phyloP scores from a whole-genome alignment of 1,140 invertebrate genomes.

The Cyrtorhinus lividipennis region DNA sequence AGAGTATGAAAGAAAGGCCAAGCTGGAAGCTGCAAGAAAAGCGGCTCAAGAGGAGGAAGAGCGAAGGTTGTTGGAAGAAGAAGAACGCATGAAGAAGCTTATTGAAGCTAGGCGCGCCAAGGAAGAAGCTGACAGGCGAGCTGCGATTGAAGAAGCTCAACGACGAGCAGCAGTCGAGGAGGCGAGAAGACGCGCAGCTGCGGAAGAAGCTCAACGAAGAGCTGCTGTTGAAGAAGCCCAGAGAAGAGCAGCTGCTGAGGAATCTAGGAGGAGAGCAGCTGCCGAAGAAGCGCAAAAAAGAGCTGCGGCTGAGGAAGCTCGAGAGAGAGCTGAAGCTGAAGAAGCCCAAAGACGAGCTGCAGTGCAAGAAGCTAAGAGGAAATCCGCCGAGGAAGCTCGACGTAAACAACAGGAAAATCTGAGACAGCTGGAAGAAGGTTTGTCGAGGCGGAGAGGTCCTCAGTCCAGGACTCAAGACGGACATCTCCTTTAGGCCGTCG shows the following conservation, averaged over 20 bases:
- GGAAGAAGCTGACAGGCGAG: conserved; percentile 2
- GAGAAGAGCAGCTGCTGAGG: conserved; percentile 1
- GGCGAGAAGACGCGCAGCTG: background rate
- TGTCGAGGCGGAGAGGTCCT: background rate
- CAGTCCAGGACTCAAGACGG: background rate
- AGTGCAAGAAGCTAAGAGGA: background rate
- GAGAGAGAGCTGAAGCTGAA: background rate
- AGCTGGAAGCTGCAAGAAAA: background rate
- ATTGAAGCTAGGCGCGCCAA: background rate
- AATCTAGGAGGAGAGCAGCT: background rate
- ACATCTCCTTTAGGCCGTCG: background rate
- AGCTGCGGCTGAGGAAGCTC: conserved; percentile 3
- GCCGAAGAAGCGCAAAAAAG: background rate
- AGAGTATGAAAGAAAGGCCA: background rate
- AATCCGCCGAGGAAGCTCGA: background rate
- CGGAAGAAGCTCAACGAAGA: background rate
- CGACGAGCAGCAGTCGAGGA: conserved; percentile 7
- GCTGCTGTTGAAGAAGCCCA: background rate
- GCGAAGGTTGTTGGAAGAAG: background rate
- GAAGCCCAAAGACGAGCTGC: conserved; percentile 1
- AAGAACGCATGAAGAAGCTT: background rate
- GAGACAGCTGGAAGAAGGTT: background rate
- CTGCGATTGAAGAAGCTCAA: background rate
- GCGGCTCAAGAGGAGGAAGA: background rate
- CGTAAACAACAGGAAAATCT: background rate